Evolutionary conservation across 2,113 vertebrate species (phyloP).

Genomic region (Gopherus flavomarginatus): DNA sequence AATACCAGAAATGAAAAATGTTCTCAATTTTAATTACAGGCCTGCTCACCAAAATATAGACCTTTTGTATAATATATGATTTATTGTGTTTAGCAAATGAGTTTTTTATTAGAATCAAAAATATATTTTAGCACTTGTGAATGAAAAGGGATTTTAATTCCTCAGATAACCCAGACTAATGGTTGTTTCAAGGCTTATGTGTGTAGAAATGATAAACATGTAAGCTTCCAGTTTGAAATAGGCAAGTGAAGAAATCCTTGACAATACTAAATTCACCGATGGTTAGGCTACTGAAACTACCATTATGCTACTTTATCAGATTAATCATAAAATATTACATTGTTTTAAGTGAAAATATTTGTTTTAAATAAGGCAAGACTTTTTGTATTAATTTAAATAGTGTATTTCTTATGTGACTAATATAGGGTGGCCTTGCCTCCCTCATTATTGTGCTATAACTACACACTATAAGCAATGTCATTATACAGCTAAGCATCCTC

Average conservation of each 20-base stretch:
- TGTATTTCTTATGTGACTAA: conserved; percentile 27
- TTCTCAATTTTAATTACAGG: conserved; percentile 54
- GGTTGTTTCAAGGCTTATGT: neutral
- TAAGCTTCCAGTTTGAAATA: conserved; percentile 37
- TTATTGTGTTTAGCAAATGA: conserved; percentile 70
- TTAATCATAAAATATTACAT: conserved; percentile 60
- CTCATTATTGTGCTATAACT: conserved; percentile 40
- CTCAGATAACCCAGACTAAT: conserved; percentile 43
- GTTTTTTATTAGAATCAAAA: conserved; percentile 63
- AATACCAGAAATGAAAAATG: conserved; percentile 69
- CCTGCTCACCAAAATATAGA: conserved; percentile 70
- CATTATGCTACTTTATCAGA: conserved; percentile 53
- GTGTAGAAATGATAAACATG: neutral
- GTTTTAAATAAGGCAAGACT: conserved; percentile 69
- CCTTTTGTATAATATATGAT: conserved; percentile 61
- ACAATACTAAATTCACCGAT: conserved; percentile 34
- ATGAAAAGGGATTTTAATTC: conserved; percentile 50
- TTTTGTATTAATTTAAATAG: conserved; percentile 43
- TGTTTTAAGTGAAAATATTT: conserved; percentile 60
- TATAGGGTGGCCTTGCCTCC: conserved; percentile 30
- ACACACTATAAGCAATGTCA: conserved; percentile 56
- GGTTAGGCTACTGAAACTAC: conserved; percentile 32
- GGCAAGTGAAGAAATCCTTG: conserved; percentile 28
- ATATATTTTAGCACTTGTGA: conserved; percentile 66
- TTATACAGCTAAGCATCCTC: conserved; percentile 62